Conservation (phyloP, 2,888 invertebrate species). For the Xestia sexstrigata region DNA sequence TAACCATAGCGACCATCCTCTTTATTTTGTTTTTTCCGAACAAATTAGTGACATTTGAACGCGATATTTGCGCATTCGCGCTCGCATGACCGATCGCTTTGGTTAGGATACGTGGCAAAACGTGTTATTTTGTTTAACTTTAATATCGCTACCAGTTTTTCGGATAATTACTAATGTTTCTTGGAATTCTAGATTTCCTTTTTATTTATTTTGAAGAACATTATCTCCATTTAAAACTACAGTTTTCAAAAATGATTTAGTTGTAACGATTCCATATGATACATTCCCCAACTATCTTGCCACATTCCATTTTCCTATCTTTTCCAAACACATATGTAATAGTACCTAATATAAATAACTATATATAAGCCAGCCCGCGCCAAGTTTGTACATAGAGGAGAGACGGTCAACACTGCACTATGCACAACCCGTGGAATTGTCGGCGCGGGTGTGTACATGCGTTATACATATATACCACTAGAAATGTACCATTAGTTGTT, state of each 20-base stretch:
- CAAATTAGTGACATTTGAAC: neutral
- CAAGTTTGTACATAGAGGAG: constrained; percentile 80
- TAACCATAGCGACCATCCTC: neutral
- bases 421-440: constrained; percentile 88
- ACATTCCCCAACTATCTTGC: constrained; percentile 37
- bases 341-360: constrained; percentile 28
- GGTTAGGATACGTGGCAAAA: neutral
- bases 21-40: neutral
- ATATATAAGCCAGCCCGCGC: constrained; percentile 70
- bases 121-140: neutral
- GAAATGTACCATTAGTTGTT: constrained; percentile 82
- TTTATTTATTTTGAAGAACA: neutral
- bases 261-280: neutral
- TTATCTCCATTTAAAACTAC: neutral
- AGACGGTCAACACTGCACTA: constrained; percentile 80
- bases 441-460: constrained; percentile 76
- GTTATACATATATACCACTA: constrained; percentile 73
- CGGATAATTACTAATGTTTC: neutral
- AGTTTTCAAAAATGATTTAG: neutral
- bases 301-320: constrained; percentile 38
- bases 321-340: constrained; percentile 33
- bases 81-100: neutral
- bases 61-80: neutral
- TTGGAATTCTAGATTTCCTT: neutral
- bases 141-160: neutral